Conservation (phyloP, 23 tunicate species). For the Ciona savignyi region DNA sequence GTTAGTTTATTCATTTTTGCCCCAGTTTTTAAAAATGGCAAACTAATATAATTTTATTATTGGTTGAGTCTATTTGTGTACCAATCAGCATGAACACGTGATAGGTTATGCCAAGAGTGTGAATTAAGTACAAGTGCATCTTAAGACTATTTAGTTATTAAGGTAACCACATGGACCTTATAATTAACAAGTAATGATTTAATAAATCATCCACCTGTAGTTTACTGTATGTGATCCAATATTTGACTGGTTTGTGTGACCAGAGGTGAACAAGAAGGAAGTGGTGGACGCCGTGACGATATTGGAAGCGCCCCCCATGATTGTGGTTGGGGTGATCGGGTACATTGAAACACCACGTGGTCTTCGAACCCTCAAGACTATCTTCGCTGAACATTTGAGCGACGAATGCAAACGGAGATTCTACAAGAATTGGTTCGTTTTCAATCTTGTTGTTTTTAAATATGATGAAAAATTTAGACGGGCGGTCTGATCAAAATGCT, state of each 20-base stretch:
- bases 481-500: constrained; percentile 42
- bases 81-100: no score
- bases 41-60: no score
- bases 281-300: constrained; percentile 97
- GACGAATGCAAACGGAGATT: constrained; percentile 98
- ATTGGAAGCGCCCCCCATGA: constrained; percentile 97
- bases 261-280: constrained; percentile 96
- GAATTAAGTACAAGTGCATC: background rate
- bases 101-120: no score
- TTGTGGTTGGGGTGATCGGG: constrained; percentile 91
- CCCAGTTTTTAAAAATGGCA: no score
- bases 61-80: no score
- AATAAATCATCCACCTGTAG: background rate
- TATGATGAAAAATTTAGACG: constrained; percentile 44
- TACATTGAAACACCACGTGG: constrained; percentile 98
- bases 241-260: no score
- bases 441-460: background rate
- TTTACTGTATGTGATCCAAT: background rate
- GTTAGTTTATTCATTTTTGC: no score
- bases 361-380: constrained; percentile 77
- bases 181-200: background rate
- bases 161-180: background rate
- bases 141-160: background rate
- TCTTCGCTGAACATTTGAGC: constrained; percentile 97
- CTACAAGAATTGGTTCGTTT: constrained; percentile 89